Evolutionary conservation across 2,113 vertebrate species (phyloP).

Genomic region (Oncorhynchus clarkii): DNA sequence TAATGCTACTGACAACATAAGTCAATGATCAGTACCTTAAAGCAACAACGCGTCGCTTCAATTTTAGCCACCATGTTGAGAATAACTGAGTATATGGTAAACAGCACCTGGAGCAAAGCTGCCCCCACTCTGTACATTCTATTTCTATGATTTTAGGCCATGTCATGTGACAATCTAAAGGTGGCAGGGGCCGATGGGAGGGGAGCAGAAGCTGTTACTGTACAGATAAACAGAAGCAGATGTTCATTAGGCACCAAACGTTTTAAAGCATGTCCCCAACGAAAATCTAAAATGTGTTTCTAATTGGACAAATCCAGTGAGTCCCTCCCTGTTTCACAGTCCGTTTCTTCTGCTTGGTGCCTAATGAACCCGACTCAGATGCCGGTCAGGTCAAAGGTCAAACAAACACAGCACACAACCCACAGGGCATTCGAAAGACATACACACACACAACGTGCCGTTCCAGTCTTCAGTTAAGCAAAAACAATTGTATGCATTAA

Average conservation of each 20-base stretch:
- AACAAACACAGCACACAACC: conserved; percentile 9
- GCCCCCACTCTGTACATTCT: conserved; percentile 32
- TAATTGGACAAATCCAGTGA: too few relatives aligned
- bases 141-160: conserved; percentile 29
- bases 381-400: background rate
- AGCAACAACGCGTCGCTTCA: conserved; percentile 12
- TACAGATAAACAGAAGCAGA: conserved; percentile 49
- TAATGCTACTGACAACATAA: conserved; percentile 18
- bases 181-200: conserved; percentile 6
- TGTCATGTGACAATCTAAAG: conserved; percentile 24
- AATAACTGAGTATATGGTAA: background rate
- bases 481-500: conserved; percentile 31
- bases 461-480: conserved; percentile 14
- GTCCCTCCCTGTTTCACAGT: too few relatives aligned
- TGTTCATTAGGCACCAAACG: conserved; percentile 35
- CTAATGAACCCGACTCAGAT: too few relatives aligned
- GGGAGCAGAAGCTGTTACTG: conserved; percentile 43
- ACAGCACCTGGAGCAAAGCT: conserved; percentile 6
- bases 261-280: too few relatives aligned
- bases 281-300: too few relatives aligned
- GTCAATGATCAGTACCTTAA: conserved; percentile 40
- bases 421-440: conserved; percentile 34
- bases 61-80: background rate
- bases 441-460: conserved; percentile 2
- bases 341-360: too few relatives aligned